Conservation (phyloP, 2,797 vertebrate species). For the Pyrrhura leucotis region DNA sequence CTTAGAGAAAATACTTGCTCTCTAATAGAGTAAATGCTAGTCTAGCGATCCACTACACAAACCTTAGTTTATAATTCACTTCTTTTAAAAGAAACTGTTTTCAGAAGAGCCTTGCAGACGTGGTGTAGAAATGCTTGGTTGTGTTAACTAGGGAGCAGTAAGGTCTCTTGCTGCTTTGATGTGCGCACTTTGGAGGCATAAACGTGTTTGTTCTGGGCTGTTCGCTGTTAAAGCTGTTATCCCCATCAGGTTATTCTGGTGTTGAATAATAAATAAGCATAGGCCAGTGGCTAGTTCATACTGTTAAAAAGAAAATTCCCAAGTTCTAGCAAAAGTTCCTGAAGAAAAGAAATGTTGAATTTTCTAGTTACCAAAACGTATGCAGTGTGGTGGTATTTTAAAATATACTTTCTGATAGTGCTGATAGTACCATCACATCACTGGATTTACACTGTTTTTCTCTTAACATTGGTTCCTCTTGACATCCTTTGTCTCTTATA, state of each 20-base stretch:
- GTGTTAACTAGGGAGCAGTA: neutral
- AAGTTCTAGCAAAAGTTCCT: neutral
- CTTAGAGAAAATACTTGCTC: neutral
- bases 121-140: accelerated
- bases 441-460: neutral
- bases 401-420: neutral
- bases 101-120: neutral
- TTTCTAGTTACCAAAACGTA: neutral
- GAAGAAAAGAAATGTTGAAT: neutral
- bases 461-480: neutral
- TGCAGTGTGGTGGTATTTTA: neutral
- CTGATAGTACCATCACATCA: accelerated
- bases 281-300: conserved; percentile 12
- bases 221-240: neutral
- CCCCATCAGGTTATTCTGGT: conserved; percentile 17
- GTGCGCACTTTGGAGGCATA: neutral
- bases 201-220: neutral
- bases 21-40: neutral
- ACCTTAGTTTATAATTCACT: neutral
- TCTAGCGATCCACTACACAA: neutral
- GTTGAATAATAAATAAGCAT: conserved; percentile 26
- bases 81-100: neutral
- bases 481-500: neutral
- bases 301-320: neutral
- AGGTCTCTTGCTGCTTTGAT: neutral